Evolutionary conservation across 1,140 invertebrate species (phyloP), one percentile per base, ranked within the genome.

Genomic region (Leptopilina boulardi): DNA sequence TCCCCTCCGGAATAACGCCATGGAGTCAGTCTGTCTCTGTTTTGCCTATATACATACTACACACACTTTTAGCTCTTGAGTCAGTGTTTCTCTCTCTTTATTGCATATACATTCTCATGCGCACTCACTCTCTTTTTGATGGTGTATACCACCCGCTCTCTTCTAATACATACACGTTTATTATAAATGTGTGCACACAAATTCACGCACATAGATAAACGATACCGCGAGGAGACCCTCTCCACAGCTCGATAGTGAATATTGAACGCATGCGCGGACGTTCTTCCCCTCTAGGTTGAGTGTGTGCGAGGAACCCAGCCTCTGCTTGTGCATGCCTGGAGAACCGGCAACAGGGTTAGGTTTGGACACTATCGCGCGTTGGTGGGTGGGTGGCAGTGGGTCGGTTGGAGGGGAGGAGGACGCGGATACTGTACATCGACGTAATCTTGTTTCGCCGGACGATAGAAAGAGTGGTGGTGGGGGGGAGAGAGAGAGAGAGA

Each of bases 331-430:
- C 78, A 76, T 80, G 78, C 82, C 81, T 86, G 85, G 84, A 88
- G 87, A 89, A 89, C 86, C 87, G 88, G 88, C 88, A 87, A 84
- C 85, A 85, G 82, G 84, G 88, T 88, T 85, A 78, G 85, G 80
- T 86, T 87, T 82, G 85, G 86, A 86, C 85, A 88, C 85, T 87
- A 87, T 87, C 79, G 79, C 80, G 9, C 34, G n/a, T n/a, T 38
- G 34, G 34, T 38, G 73, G 81, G 83, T 77, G 80, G 80, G 76
- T 82, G 79, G 80, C 70, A 23, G 54, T n/a, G 26, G 11, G 26
- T 26, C 26, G 23, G 23, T 8, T 66, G 38, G 66, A 13, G 38
- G 54, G 38, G 23, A 74, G 79, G 77, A 74, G 77, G 76, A 74
- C 77, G 75, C 73, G 30, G 21, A 18, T 81, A 78, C 76, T 81